A percentile compares a stretch with the other conserved stretches of the same genome.
These are phyloP conservation scores for Ormia ochracea DNA, from an alignment of 2,888 invertebrate species.

Conservation along the genomic window DNA sequence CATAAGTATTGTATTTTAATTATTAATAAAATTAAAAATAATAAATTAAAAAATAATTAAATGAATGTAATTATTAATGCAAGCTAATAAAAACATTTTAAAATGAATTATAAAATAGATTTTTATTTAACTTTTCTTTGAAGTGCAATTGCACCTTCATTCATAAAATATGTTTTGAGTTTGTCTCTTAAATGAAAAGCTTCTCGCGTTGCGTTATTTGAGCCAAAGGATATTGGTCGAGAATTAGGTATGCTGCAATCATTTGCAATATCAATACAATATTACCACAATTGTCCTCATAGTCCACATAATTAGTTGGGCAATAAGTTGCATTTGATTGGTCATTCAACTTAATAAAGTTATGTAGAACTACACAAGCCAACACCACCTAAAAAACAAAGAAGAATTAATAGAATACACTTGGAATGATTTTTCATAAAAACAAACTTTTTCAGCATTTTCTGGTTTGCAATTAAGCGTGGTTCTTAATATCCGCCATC, in stretches of 20 bases:
- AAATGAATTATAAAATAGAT: background rate
- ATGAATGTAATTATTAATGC: too few relatives aligned
- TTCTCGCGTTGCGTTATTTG: slow-evolving; percentile 4
- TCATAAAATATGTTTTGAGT: too few relatives aligned
- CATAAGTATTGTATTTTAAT: background rate
- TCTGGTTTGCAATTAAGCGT: too few relatives aligned
- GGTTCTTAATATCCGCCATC: too few relatives aligned
- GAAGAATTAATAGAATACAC: slow-evolving; percentile 2
- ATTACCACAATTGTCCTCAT: slow-evolving; percentile 7
- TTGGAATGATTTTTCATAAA: slow-evolving; percentile 6
- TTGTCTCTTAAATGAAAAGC: too few relatives aligned
- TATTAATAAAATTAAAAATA: too few relatives aligned
- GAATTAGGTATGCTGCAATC: background rate
- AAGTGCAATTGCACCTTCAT: slow-evolving; percentile 3
- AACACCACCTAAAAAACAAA: background rate
- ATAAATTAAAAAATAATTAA: background rate
- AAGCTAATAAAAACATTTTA: too few relatives aligned
- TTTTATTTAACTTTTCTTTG: background rate
- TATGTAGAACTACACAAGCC: too few relatives aligned
- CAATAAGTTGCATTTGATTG: too few relatives aligned
- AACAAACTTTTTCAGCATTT: background rate
- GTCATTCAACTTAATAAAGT: too few relatives aligned
- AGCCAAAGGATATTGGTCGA: slow-evolving; percentile 7
- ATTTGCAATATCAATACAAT: background rate
- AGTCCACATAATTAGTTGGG: too few relatives aligned